A percentile compares a stretch with the other conserved stretches of the same genome.
Evolutionary conservation across 2,888 invertebrate species (phyloP).

Genomic region (Ommatoiulus sabulosus): DNA sequence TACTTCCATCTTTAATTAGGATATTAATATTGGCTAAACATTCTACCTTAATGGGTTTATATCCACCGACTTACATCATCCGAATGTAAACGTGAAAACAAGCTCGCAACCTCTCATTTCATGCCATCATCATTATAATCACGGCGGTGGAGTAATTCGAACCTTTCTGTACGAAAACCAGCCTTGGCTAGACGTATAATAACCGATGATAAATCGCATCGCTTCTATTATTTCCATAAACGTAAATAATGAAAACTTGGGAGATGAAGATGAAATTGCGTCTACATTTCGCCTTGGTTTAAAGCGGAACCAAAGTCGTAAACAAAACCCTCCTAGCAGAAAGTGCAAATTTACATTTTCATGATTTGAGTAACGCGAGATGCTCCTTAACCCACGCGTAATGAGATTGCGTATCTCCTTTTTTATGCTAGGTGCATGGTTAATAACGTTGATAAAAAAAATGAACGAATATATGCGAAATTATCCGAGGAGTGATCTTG

Average conservation of each 20-base stretch:
- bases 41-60: background rate
- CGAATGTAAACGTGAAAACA: background rate
- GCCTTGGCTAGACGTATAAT: conserved; percentile 12
- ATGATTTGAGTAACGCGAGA: background rate
- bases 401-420: background rate
- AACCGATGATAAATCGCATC: background rate
- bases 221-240: background rate
- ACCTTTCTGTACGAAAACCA: background rate
- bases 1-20: conserved; percentile 7
- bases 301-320: background rate
- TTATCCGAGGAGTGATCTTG: too few relatives aligned
- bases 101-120: conserved; percentile 7
- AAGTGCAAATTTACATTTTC: background rate
- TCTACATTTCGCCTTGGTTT: background rate
- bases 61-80: background rate
- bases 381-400: background rate
- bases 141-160: background rate
- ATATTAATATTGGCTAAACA: conserved; percentile 36
- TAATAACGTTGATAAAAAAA: too few relatives aligned
- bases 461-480: too few relatives aligned
- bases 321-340: background rate
- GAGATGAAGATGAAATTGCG: background rate
- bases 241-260: background rate
- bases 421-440: background rate
- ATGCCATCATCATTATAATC: conserved; percentile 30